Conservation (phyloP, 2,113 vertebrate species). For the Pampusana beccarii region DNA sequence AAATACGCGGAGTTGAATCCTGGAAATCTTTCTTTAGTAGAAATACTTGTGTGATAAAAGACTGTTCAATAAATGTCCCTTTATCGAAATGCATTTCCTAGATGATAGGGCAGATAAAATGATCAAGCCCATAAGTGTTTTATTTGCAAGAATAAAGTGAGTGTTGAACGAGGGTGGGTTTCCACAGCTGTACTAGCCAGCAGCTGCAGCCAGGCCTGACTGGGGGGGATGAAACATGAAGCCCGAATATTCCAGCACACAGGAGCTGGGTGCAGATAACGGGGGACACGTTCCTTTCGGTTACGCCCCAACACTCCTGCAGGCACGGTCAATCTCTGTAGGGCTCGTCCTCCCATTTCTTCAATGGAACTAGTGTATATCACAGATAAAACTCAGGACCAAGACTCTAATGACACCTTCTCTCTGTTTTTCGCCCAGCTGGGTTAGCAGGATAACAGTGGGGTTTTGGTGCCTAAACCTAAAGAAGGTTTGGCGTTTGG, state of each 20-base stretch:
- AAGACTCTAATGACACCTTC: accelerated
- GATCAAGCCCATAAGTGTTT: neutral
- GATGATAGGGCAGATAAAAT: constrained; percentile 45
- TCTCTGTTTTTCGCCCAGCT: neutral
- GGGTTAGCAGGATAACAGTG: neutral
- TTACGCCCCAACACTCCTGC: neutral
- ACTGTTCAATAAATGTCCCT: constrained; percentile 4
- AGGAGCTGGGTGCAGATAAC: neutral
- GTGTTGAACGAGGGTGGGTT: neutral
- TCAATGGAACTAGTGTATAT: accelerated
- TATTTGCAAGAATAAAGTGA: constrained; percentile 5
- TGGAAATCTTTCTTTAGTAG: constrained; percentile 16
- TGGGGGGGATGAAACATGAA: accelerated
- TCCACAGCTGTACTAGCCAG: neutral
- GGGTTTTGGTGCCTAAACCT: neutral
- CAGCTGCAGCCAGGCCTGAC: neutral
- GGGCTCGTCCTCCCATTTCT: neutral
- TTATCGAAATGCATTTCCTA: constrained; percentile 29
- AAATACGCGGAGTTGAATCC: constrained; percentile 11
- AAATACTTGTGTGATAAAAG: constrained; percentile 52
- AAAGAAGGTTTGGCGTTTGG: neutral
- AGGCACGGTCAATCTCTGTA: accelerated
- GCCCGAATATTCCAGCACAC: accelerated
- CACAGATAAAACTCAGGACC: neutral
- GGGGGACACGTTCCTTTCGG: accelerated